Evolutionary conservation across 1,140 invertebrate species (phyloP).

Genomic region (Polyergus mexicanus): DNA sequence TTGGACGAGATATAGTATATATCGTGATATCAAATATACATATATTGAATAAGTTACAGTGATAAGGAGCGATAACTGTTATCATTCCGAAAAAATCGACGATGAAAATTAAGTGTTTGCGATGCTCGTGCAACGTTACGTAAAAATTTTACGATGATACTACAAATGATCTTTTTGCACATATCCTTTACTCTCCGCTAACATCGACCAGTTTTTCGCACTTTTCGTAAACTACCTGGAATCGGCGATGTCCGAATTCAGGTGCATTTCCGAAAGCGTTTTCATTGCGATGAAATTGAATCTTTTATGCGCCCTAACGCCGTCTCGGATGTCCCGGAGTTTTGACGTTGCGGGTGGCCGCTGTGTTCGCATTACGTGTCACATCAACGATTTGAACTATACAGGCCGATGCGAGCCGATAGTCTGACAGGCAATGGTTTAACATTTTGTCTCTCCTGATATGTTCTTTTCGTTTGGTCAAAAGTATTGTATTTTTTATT

Average conservation of each 20-base stretch:
- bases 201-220: not conserved
- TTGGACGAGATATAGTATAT: not conserved
- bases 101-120: constrained; percentile 32
- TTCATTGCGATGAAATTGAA: constrained; percentile 22
- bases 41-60: not conserved
- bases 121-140: not conserved
- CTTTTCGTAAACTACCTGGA: not conserved
- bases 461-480: not conserved
- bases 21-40: not conserved
- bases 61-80: not conserved
- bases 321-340: constrained; percentile 56
- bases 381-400: constrained; percentile 33
- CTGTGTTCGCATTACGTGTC: constrained; percentile 63
- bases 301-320: not conserved
- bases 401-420: constrained; percentile 39
- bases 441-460: constrained; percentile 59
- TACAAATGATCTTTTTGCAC: too few species aligned
- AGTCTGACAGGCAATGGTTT: constrained; percentile 63
- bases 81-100: not conserved
- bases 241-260: not conserved
- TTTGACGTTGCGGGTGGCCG: constrained; percentile 67
- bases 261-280: constrained; percentile 1
- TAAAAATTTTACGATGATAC: not conserved
- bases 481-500: constrained; percentile 1
- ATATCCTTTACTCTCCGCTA: not conserved